Conservation (phyloP, 2,888 invertebrate species). For the Quadroppia sp. region DNA sequence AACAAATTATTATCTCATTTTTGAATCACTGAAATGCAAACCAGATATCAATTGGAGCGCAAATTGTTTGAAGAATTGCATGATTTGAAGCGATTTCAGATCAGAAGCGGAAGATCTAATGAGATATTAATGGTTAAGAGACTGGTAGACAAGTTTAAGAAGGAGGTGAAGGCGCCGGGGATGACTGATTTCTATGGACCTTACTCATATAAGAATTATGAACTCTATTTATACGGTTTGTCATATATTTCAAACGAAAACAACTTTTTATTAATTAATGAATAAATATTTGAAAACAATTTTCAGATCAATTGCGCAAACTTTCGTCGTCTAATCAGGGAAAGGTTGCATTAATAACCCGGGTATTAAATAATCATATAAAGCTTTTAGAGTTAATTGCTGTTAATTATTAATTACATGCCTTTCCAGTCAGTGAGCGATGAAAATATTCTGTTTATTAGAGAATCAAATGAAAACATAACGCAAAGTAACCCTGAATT, state of each 20-base stretch:
- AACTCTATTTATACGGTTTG: conserved; percentile 74
- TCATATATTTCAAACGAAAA: not conserved
- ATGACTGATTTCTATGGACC: conserved; percentile 58
- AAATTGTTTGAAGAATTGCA: conserved; percentile 88
- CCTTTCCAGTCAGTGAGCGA: conserved; percentile 39
- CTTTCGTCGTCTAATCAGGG: conserved; percentile 44
- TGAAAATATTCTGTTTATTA: conserved; percentile 39
- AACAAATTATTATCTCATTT: conserved; percentile 15
- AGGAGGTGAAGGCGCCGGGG: conserved; percentile 66
- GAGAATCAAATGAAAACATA: conserved; percentile 13
- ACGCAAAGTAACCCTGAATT: conserved; percentile 33
- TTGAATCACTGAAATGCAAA: not conserved
- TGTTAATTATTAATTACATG: conserved; percentile 21
- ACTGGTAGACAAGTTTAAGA: conserved; percentile 76
- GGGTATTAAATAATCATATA: conserved; percentile 7
- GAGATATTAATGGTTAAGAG: conserved; percentile 76
- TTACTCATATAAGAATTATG: conserved; percentile 62
- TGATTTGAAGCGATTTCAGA: conserved; percentile 85
- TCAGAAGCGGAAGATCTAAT: conserved; percentile 79
- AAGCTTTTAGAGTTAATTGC: not conserved
- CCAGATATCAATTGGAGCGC: conserved; percentile 78
- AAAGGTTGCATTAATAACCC: conserved; percentile 40
- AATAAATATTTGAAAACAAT: not conserved
- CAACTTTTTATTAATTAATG: not conserved
- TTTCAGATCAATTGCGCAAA: conserved; percentile 49